Base-by-base conservation (phyloP, 2,888 invertebrate genomes). In the Dorcus hopei region DNA sequence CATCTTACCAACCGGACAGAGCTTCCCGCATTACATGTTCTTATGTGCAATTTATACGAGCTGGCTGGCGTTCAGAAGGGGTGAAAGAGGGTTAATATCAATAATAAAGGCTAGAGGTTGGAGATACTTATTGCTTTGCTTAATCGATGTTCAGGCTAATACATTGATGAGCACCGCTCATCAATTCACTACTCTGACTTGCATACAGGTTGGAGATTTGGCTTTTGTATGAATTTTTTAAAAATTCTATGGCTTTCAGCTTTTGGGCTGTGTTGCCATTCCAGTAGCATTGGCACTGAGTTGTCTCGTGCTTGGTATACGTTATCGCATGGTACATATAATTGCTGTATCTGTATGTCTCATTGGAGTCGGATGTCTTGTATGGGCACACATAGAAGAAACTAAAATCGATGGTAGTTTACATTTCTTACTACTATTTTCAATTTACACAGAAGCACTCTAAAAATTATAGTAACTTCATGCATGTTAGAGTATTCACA, bases 141-240 rank as follows among this genome's bases (percentile, higher is more conserved):
- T 87, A 51, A 83, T 92, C 61, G 93, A 94, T 73, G 93, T 94
- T n/a, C 91, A 93, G 79, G 93, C 93, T 5, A 89, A 90, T 73
- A 93, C 89, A 76, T 80, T 93, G 61, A 83, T 93, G 61, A 90
- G 92, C 11, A 85, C 88, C 74, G 91, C 93, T 0, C 93, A 93
- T 78, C 85, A 85, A 68, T 88, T 84, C 73, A 89, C 89, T 8
- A 88, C 86, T 61, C 80, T 89, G 56, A 87, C 87, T 47, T 88
- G 87, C 71, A 85, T 88, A 65, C 88, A 89, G 84, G 88, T 88
- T 71, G 57, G 72, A 63, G 9, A 45, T 11, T 45, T 19, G 45
- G 45, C 23, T 45, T 45, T 45, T 45, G 33, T 58, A 45, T 39
- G 33, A 33, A 40, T 45, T 26, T 9, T 39, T 42, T 19, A 59